Evolutionary conservation across 2,888 invertebrate species (phyloP), one percentile per base, ranked within the genome.

Genomic region (Drosophila neotestacea): DNA sequence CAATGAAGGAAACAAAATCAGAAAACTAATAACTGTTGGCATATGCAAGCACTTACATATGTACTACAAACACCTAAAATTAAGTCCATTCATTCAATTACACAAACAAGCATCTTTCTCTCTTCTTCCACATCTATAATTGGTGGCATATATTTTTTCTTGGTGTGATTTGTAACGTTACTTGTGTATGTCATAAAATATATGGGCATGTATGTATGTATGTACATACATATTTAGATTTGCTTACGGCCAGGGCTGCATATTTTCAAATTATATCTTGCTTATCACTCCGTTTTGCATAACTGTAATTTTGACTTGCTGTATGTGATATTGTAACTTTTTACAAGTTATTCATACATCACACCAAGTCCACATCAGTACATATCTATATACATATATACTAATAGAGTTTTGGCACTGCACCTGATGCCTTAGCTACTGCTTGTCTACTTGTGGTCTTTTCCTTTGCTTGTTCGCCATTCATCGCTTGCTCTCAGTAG

Each of bases 61-160:
- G 22, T 22, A 10, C 58, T 56, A 48, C 36, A 58, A 22, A 63
- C 6, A 51, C 22, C 54, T 27, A 60, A 60, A 70, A 59, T 56
- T 50, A 34, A 51, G 64, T 47, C 22, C 47, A 66, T 63, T 73
- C 63, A 73, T 67, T 78, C 74, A 79, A 71, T 79, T 75, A 70
- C 55, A 61, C 63, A 60, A 16, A 64, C 32, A 60, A 62, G 16
- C 58, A 44, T 44, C 47, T 48, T 10, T 13, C 42, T 44, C 41
- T 58, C 52, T 38, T 44, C 42, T 56, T 27, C 44, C 48, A 60
- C 56, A 52, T 63, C 44, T 48, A 30, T 50, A 42, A 16, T 39
- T 48, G 48, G 46, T 16, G 55, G 32, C 34, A 46, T 41, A 13
- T 32, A 44, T 42, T 50, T 64, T 58, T 62, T 13, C 7, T n/a